Evolutionary conservation across 30 jellyfish, hydroid and myxozoan species (phyloP).

Genomic region (Turritopsis dohrnii): DNA sequence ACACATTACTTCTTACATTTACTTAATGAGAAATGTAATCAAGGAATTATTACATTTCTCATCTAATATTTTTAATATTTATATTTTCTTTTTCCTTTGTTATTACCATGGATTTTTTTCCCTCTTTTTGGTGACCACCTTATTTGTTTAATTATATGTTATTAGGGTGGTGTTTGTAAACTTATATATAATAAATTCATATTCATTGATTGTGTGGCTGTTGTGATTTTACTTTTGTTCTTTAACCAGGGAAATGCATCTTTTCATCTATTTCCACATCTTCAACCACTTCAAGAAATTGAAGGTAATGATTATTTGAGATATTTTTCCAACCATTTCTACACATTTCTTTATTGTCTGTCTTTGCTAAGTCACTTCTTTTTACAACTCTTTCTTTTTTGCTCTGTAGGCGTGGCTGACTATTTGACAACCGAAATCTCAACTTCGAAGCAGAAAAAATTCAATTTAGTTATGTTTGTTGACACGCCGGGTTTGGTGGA

Average conservation of each 20-base stretch:
- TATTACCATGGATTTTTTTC: too few species aligned
- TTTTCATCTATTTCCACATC: constrained; percentile 81
- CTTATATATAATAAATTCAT: not conserved
- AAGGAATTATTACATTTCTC: too few species aligned
- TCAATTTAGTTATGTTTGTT: constrained; percentile 87
- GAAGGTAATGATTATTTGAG: constrained; percentile 44
- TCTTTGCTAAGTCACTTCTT: not conserved
- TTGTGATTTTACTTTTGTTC: too few species aligned
- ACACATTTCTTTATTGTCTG: too few species aligned
- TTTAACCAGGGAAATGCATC: constrained; percentile 91
- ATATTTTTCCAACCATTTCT: too few species aligned
- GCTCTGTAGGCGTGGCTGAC: constrained; percentile 66
- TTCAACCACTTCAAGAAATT: constrained; percentile 78
- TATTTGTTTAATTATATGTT: too few species aligned
- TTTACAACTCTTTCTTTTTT: not conserved
- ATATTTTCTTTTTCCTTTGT: too few species aligned
- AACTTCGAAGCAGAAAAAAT: constrained; percentile 87
- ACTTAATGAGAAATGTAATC: too few species aligned
- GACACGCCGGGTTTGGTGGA: constrained; percentile 97
- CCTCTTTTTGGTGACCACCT: too few species aligned
- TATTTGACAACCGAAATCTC: constrained; percentile 88
- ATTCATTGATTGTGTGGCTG: too few species aligned
- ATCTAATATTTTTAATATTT: too few species aligned
- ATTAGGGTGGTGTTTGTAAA: not conserved
- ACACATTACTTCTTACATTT: too few species aligned